These are phyloP conservation scores for Siderastrea radians DNA, from an alignment of 92 coral and sea anemone species.

Conservation along the genomic window DNA sequence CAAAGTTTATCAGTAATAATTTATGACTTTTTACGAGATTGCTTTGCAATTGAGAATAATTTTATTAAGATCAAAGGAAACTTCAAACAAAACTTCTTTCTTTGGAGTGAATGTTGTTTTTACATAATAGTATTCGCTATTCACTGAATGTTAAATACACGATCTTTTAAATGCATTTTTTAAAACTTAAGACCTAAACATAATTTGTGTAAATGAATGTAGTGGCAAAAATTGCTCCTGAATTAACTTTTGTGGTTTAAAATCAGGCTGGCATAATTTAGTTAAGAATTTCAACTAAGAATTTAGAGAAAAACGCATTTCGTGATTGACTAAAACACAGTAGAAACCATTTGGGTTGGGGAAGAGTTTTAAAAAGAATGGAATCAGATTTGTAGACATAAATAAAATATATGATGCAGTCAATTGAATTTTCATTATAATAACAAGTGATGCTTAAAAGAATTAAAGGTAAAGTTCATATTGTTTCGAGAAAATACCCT, in stretches of 20 bases:
- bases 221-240: no score
- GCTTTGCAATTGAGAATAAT: background rate
- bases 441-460: background rate
- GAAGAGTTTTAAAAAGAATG: no score
- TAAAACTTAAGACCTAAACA: no score
- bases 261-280: no score
- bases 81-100: background rate
- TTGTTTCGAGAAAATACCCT: background rate
- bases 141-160: no score
- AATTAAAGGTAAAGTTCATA: background rate
- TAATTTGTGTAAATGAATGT: no score
- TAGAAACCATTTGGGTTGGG: background rate
- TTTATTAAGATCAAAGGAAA: background rate
- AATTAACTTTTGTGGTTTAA: no score
- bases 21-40: background rate
- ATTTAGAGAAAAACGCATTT: no score
- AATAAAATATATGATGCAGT: background rate
- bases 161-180: no score
- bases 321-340: background rate
- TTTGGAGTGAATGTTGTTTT: no score
- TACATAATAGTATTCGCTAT: no score
- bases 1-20: background rate
- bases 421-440: background rate
- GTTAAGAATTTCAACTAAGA: no score
- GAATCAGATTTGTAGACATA: background rate